Evolutionary conservation across 2,888 invertebrate genomes (phyloP).

Genomic region (Mayetiola destructor): DNA sequence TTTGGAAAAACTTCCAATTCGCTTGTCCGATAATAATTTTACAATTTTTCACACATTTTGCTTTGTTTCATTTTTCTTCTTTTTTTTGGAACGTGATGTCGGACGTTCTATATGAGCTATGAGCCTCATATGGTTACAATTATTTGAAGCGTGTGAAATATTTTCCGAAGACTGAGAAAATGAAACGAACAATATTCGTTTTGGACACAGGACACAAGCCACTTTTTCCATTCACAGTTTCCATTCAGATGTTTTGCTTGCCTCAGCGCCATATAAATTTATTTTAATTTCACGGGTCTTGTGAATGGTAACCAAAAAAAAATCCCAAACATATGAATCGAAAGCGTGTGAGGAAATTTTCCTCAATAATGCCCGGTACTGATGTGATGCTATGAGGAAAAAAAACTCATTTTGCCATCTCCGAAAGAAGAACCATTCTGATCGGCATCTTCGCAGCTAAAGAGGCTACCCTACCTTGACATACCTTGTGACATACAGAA

Average conservation of each 20-base stretch:
- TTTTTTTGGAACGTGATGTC: constrained; percentile 1
- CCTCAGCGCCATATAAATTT: constrained; percentile 11
- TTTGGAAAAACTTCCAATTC: neutral
- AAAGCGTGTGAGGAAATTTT: neutral
- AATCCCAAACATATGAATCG: neutral
- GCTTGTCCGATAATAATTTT: neutral
- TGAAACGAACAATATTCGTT: neutral
- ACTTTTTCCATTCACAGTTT: neutral
- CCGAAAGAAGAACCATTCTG: too few relatives aligned
- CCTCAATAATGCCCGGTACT: too few relatives aligned
- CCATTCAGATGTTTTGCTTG: neutral
- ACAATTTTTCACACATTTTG: neutral
- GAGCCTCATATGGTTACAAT: constrained; percentile 3
- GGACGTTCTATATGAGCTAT: neutral
- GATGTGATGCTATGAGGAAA: too few relatives aligned
- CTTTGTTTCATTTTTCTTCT: neutral
- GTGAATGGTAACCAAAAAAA: neutral
- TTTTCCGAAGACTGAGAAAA: neutral
- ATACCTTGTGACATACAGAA: too few relatives aligned
- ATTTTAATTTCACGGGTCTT: neutral
- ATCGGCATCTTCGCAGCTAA: too few relatives aligned
- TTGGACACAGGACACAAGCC: neutral
- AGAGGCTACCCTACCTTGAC: too few relatives aligned
- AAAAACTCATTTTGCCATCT: too few relatives aligned
- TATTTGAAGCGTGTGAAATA: constrained; percentile 2